Conservation (phyloP, 2,797 vertebrate genomes). For the Danio choprae region DNA sequence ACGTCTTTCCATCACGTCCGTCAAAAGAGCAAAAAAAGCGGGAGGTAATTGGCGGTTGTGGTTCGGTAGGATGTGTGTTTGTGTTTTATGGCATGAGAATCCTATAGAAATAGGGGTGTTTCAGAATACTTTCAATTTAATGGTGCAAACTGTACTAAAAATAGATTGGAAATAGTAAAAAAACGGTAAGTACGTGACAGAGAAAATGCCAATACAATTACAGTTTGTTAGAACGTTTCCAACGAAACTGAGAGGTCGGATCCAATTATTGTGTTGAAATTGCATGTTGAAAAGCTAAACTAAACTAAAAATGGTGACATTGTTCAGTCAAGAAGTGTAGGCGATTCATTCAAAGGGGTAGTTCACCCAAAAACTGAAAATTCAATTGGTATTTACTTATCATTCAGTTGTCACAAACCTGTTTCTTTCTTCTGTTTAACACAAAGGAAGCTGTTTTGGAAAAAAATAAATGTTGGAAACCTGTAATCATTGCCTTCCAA, state of each 20-base stretch:
- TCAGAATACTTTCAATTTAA: neutral
- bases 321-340: no score
- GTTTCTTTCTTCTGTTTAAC: no score
- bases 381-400: no score
- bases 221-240: neutral
- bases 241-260: no score
- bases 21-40: conserved; percentile 55
- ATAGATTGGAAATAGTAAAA: neutral
- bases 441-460: no score
- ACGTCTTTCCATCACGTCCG: conserved; percentile 71
- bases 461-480: no score
- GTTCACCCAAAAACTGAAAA: no score
- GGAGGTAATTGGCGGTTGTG: conserved; percentile 61
- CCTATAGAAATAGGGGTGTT: neutral
- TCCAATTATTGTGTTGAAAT: neutral
- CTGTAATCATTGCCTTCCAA: no score
- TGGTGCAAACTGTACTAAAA: neutral
- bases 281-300: no score
- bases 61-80: conserved; percentile 5
- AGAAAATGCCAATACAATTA: neutral
- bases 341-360: no score
- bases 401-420: no score
- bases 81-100: conserved; percentile 15
- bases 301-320: no score
- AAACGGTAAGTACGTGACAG: neutral